phyloP scores from a whole-genome alignment of 2,797 vertebrate genomes.

The Euthynnus affinis region DNA sequence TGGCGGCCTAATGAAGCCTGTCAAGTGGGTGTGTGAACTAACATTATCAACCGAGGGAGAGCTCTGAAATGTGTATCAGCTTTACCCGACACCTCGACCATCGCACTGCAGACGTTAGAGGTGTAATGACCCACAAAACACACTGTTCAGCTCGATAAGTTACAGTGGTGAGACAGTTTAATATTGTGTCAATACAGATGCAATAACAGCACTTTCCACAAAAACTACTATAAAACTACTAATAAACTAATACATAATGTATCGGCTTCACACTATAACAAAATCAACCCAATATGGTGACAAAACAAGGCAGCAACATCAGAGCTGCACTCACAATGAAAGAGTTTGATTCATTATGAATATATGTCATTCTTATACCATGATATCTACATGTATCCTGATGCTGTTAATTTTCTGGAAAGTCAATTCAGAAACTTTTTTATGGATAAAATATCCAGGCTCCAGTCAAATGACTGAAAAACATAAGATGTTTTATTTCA shows the following conservation, averaged over 20 bases:
- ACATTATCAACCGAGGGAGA: slow-evolving; percentile 28
- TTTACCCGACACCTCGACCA: slow-evolving; percentile 11
- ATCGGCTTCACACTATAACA: not conserved
- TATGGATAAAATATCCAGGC: not conserved
- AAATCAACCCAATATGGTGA: not conserved
- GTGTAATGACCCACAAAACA: slow-evolving; percentile 9
- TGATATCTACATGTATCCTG: not conserved
- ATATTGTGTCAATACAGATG: not conserved
- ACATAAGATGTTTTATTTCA: not conserved
- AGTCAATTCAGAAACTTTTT: not conserved
- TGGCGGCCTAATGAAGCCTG: slow-evolving; percentile 55
- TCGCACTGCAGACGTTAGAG: slow-evolving; percentile 14
- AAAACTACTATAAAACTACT: too few species aligned
- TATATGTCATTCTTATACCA: not conserved
- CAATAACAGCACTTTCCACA: not conserved
- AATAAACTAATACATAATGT: too few species aligned
- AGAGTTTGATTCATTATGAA: not conserved
- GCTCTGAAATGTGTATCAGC: slow-evolving; percentile 23
- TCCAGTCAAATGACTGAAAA: too few species aligned
- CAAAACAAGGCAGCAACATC: not conserved
- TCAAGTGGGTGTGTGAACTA: slow-evolving; percentile 41
- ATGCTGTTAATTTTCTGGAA: not conserved
- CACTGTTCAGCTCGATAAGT: not conserved
- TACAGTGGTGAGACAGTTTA: not conserved
- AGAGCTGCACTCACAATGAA: not conserved